Base-by-base conservation (phyloP, 2,888 invertebrate species). In the Lasioglossum pauxillum region DNA sequence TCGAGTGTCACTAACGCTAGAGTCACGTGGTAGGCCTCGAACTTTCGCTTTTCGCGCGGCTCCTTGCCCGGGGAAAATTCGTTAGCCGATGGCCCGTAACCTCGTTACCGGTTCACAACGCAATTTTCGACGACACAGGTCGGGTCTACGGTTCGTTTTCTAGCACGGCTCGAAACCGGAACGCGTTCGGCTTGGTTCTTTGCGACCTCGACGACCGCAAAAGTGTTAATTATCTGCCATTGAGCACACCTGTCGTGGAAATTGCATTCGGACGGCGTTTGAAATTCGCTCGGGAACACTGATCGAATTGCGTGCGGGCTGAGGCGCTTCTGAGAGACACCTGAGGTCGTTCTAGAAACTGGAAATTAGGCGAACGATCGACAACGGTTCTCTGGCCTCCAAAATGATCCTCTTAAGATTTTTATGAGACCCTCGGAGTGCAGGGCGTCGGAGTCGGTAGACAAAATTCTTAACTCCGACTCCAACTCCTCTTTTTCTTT, bases 1-100 rank as follows among this genome's bases (percentile, higher is more conserved):
- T 93, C 93, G 90, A 93, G 91, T 91, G 92, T 93, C 85, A 93
- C 89, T 93, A 93, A 93, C 90, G 90, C 90, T 89, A 86, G 85
- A 84, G 80, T 46, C 88, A 87, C 89, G 88, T 85, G 84, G 19
- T 73, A 53, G 71, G 41, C 53, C 53, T 72, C 74, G 41, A 80
- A 85, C 89, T 90, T 84, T 90, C 88, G 83, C 90, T 53, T 90
- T 84, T 89, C 86, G 80, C 79, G 80, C 73, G 44, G 74, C 57
- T 46, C 35, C 73, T 23, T 80, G 44, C 80, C 67, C 71, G 35
- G 41, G 67, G 77, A 57, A 80, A 83, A 85, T 85, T 85, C 44
- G 85, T 77, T 8, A 67, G 67, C 16, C 78, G 44, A 14, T 57
- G 19, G 8, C n/a, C 60, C 60, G 14, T 27, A 46, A 60, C 38